Conservation (phyloP, 2,888 invertebrate species). For the Macrosoma leucophasiata region DNA sequence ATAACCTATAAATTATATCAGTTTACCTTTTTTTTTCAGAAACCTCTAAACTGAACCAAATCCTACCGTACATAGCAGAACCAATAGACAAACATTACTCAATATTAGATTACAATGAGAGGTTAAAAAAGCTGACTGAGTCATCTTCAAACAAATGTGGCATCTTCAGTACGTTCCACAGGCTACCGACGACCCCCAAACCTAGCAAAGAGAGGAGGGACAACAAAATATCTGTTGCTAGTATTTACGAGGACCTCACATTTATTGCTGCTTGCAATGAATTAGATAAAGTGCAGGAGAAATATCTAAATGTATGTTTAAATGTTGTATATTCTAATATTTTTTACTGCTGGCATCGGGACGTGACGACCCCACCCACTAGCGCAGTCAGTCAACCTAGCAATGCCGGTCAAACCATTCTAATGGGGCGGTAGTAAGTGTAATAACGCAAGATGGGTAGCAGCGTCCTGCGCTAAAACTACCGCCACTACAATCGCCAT, state of each 20-base stretch:
- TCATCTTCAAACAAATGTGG: conserved; percentile 41
- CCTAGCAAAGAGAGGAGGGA: conserved; percentile 20
- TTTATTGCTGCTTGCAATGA: conserved; percentile 32
- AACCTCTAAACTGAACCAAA: conserved; percentile 28
- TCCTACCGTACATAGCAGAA: conserved; percentile 45
- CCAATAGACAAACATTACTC: conserved; percentile 36
- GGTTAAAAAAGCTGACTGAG: conserved; percentile 41
- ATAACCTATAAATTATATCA: no score
- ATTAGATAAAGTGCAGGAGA: conserved; percentile 24
- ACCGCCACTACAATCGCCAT: no score
- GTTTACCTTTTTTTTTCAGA: conserved; percentile 35
- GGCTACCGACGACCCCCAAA: conserved; percentile 35
- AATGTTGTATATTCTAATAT: no score
- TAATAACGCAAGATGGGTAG: no score
- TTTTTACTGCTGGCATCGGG: no score
- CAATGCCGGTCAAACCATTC: no score
- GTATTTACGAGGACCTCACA: conserved; percentile 43
- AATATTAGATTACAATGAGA: conserved; percentile 52
- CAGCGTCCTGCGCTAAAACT: no score
- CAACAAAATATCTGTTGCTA: conserved; percentile 29
- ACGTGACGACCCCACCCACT: no score
- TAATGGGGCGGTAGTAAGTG: no score
- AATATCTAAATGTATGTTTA: conserved; percentile 44
- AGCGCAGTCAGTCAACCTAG: no score
- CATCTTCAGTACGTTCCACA: conserved; percentile 50